Evolutionary conservation across 1,140 invertebrate species (phyloP).

Genomic region (Drosophila bifasciata): DNA sequence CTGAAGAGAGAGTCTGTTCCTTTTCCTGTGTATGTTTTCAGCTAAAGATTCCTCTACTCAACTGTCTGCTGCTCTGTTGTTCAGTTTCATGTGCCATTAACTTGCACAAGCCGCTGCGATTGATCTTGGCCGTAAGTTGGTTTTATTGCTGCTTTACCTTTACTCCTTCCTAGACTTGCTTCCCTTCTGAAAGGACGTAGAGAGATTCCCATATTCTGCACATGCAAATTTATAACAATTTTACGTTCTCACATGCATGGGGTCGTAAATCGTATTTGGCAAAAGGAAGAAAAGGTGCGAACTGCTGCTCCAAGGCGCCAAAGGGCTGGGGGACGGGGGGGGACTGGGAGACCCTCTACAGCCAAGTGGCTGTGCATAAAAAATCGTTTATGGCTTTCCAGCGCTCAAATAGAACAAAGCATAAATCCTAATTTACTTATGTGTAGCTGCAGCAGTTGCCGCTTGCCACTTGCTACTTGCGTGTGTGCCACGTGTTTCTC

Average conservation of each 20-base stretch:
- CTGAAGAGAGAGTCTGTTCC: conserved; percentile 5
- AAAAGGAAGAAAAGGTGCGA: conserved; percentile 53
- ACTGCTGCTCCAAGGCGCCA: conserved; percentile 45
- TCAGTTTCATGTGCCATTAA: conserved; percentile 81
- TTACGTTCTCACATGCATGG: conserved; percentile 78
- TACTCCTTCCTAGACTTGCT: conserved; percentile 7
- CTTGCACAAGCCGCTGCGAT: conserved; percentile 72
- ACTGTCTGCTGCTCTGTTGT: conserved; percentile 28
- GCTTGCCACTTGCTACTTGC: conserved; percentile 31
- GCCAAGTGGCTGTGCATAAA: conserved; percentile 79
- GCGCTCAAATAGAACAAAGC: conserved; percentile 83
- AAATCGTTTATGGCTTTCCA: conserved; percentile 83
- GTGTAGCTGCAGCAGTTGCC: conserved; percentile 63
- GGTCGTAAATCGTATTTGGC: conserved; percentile 76
- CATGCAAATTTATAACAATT: conserved; percentile 83
- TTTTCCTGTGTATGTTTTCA: neutral
- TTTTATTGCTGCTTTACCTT: conserved; percentile 37
- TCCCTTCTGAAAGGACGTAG: neutral
- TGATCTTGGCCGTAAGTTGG: conserved; percentile 70
- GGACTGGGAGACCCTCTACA: conserved; percentile 1
- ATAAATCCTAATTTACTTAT: conserved; percentile 84
- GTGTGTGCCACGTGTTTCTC: conserved; percentile 15
- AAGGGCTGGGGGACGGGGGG: neutral
- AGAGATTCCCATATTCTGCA: conserved; percentile 46
- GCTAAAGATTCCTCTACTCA: no score